A percentile compares a stretch with the other conserved stretches of the same genome.
These are phyloP conservation scores for Parasteatoda tepidariorum DNA, from an alignment of 1,140 invertebrate genomes.

Conservation along the genomic window DNA sequence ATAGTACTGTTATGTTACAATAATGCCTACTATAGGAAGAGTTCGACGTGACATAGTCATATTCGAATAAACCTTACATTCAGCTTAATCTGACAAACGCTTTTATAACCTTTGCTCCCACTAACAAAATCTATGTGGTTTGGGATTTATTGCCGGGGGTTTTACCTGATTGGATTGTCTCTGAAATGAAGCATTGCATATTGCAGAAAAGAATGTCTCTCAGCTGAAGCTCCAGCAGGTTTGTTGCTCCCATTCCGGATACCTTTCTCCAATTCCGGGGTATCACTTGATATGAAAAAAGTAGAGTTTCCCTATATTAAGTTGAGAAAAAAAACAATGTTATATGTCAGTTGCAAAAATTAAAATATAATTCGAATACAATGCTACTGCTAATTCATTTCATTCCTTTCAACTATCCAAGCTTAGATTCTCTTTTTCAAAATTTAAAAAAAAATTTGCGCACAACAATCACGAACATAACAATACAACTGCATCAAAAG, in stretches of 20 bases:
- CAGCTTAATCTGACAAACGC: no score
- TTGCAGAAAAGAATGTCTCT: constrained; percentile 50
- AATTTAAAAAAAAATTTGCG: no score
- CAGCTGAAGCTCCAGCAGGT: constrained; percentile 29
- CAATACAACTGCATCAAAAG: no score
- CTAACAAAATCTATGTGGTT: no score
- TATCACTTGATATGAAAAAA: constrained; percentile 20
- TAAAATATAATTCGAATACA: not conserved
- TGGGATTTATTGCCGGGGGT: no score
- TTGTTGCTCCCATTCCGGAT: not conserved
- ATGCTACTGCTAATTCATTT: not conserved
- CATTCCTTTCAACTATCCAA: not conserved
- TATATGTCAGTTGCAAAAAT: not conserved
- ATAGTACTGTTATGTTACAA: no score
- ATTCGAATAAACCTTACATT: no score
- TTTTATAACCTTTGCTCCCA: no score
- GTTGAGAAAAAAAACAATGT: not conserved
- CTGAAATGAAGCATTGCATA: constrained; percentile 53
- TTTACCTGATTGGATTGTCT: not conserved
- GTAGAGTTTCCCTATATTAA: constrained; percentile 56
- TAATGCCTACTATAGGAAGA: no score
- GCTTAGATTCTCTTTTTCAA: not conserved
- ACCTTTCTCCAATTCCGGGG: not conserved
- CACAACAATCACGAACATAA: no score
- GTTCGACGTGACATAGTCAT: no score